A percentile compares a stretch with the other conserved stretches of the same genome.
Evolutionary conservation across 1,140 invertebrate species (phyloP).

Genomic region (Drosophila burlai): DNA sequence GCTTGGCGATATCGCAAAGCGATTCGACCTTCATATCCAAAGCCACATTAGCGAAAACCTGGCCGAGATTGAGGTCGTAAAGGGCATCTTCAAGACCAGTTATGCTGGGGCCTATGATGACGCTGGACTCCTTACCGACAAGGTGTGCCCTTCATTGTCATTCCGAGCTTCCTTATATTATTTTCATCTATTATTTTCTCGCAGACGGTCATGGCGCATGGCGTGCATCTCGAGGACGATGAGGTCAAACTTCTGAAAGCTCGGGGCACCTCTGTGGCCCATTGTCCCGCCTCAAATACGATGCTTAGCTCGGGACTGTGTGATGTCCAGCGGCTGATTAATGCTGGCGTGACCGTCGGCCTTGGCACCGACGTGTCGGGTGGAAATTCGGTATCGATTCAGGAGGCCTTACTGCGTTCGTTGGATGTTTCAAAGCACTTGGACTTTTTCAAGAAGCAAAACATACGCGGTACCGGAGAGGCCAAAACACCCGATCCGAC

Average conservation of each 20-base stretch:
- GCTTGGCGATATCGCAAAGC: conserved; percentile 89
- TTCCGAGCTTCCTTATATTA: no score
- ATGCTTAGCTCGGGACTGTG: conserved; percentile 93
- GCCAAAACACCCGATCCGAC: conserved; percentile 26
- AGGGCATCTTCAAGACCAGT: conserved; percentile 87
- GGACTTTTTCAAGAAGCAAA: conserved; percentile 84
- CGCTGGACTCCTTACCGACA: conserved; percentile 90
- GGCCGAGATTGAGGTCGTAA: conserved; percentile 90
- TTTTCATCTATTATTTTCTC: background rate
- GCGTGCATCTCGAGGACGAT: conserved; percentile 89
- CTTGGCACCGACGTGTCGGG: conserved; percentile 96
- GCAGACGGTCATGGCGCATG: conserved; percentile 91
- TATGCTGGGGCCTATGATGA: conserved; percentile 92
- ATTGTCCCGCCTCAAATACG: conserved; percentile 95
- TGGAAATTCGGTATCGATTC: conserved; percentile 91
- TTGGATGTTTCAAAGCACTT: conserved; percentile 91
- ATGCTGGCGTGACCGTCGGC: conserved; percentile 90
- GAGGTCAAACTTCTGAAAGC: conserved; percentile 90
- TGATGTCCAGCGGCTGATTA: conserved; percentile 89
- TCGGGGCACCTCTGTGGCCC: conserved; percentile 89
- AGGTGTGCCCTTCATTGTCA: conserved; percentile 86
- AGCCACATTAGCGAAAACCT: conserved; percentile 94
- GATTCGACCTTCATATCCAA: conserved; percentile 91
- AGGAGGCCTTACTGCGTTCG: conserved; percentile 90
- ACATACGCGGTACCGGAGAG: conserved; percentile 63